Percentiles rank a stretch among this genome's conserved stretches.
phyloP scores from a whole-genome alignment of 2,888 invertebrate species.

The Carcina quercana region DNA sequence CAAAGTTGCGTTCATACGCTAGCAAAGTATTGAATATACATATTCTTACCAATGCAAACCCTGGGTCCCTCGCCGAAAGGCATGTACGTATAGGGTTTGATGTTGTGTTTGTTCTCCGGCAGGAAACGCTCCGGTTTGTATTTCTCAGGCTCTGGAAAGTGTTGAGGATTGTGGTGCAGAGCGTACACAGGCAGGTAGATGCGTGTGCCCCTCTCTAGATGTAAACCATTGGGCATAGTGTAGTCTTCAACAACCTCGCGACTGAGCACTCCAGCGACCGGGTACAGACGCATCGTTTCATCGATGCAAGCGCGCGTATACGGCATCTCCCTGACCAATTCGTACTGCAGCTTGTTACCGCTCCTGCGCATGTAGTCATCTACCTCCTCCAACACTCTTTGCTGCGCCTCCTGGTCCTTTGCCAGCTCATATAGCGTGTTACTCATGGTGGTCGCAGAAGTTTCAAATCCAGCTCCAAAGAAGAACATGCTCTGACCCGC shows the following conservation, averaged over 20 bases:
- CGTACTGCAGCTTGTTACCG: conserved; percentile 22
- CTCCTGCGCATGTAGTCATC: conserved; percentile 24
- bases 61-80: conserved; percentile 56
- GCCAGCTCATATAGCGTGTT: conserved; percentile 38
- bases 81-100: conserved; percentile 42
- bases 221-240: conserved; percentile 34
- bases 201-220: conserved; percentile 37
- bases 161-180: conserved; percentile 37
- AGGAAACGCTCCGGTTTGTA: conserved; percentile 47
- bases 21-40: no score
- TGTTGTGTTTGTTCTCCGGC: conserved; percentile 29
- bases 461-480: conserved; percentile 45
- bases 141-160: conserved; percentile 42
- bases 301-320: conserved; percentile 37
- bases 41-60: conserved; percentile 3
- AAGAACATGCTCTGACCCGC: conserved; percentile 71
- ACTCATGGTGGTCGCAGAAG: conserved; percentile 33
- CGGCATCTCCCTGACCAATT: conserved; percentile 33
- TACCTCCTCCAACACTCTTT: conserved; percentile 18
- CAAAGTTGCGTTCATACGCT: conserved; percentile 67
- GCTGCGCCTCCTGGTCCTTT: conserved; percentile 29
- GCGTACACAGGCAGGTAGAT: conserved; percentile 46
- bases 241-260: conserved; percentile 45
- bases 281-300: conserved; percentile 41
- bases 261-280: conserved; percentile 36